Conservation (phyloP, 2,888 invertebrate genomes). For the Meganola albula region DNA sequence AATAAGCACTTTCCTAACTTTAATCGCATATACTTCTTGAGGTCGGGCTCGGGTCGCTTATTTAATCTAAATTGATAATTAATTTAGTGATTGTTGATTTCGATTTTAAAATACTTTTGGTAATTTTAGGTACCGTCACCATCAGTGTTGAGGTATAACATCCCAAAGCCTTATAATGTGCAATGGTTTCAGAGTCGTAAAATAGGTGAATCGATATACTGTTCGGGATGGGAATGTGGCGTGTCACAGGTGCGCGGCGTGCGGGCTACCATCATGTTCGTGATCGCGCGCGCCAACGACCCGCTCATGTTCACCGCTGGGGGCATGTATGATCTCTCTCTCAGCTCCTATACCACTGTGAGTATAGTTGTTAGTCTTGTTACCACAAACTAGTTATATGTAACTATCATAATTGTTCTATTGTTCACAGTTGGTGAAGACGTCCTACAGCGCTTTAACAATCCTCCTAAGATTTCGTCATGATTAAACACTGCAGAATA, state of each 20-base stretch:
- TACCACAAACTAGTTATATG: too few species aligned
- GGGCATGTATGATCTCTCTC: constrained; percentile 59
- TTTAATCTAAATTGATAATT: too few species aligned
- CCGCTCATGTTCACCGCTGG: constrained; percentile 58
- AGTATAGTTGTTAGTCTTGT: too few species aligned
- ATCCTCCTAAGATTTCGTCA: constrained; percentile 49
- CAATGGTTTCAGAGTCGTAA: constrained; percentile 48
- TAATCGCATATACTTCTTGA: too few species aligned
- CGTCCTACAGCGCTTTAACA: constrained; percentile 63
- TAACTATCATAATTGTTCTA: background rate
- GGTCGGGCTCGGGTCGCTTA: too few species aligned
- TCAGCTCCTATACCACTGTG: constrained; percentile 54
- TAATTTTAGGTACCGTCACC: too few species aligned
- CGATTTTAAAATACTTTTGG: too few species aligned
- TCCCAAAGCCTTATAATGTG: too few species aligned
- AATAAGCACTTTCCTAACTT: too few species aligned
- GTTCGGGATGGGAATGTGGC: constrained; percentile 60
- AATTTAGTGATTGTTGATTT: too few species aligned
- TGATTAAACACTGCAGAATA: constrained; percentile 13
- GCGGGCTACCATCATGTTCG: constrained; percentile 42
- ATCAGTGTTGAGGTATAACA: too few species aligned
- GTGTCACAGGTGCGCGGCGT: constrained; percentile 43
- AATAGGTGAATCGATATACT: constrained; percentile 52
- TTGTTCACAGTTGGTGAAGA: constrained; percentile 60
- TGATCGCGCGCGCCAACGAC: constrained; percentile 50